These are phyloP conservation scores for Scaptomyza flava DNA, from an alignment of 2,888 invertebrate species.

Conservation along the genomic window DNA sequence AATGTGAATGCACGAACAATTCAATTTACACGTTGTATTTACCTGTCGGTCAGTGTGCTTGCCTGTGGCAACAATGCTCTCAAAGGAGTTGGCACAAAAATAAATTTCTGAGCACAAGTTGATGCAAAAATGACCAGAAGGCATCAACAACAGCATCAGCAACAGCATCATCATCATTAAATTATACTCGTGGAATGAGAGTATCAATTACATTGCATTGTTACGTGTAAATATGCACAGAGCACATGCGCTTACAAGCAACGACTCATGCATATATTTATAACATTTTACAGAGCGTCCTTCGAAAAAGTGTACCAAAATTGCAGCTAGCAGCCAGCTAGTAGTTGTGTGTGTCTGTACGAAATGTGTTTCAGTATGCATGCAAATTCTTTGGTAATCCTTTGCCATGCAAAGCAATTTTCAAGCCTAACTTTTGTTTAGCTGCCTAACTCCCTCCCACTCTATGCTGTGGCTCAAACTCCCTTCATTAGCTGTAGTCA, in stretches of 20 bases:
- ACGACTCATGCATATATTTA: conserved; percentile 76
- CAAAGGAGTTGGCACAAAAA: conserved; percentile 1
- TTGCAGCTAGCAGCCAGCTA: neutral
- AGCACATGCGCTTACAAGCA: conserved; percentile 40
- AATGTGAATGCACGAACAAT: conserved; percentile 26
- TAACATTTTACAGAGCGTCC: conserved; percentile 48
- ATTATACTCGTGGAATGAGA: conserved; percentile 34
- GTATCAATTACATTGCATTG: conserved; percentile 74
- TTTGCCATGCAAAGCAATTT: conserved; percentile 71
- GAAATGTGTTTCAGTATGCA: conserved; percentile 42
- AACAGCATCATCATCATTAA: neutral
- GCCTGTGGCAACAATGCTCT: conserved; percentile 9
- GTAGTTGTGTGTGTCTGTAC: conserved; percentile 8
- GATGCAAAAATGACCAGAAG: conserved; percentile 28
- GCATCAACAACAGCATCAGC: neutral
- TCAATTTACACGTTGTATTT: conserved; percentile 38
- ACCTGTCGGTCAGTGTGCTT: conserved; percentile 2
- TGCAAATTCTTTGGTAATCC: conserved; percentile 71
- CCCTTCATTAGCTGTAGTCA: conserved; percentile 26
- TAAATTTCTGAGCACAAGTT: conserved; percentile 3
- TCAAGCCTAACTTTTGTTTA: conserved; percentile 64
- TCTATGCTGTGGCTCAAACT: neutral
- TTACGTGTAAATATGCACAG: conserved; percentile 47
- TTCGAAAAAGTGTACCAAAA: conserved; percentile 15
- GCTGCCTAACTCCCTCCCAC: conserved; percentile 11